Conservation (phyloP, 2,888 invertebrate genomes). For the Notocelia uddmanniana region DNA sequence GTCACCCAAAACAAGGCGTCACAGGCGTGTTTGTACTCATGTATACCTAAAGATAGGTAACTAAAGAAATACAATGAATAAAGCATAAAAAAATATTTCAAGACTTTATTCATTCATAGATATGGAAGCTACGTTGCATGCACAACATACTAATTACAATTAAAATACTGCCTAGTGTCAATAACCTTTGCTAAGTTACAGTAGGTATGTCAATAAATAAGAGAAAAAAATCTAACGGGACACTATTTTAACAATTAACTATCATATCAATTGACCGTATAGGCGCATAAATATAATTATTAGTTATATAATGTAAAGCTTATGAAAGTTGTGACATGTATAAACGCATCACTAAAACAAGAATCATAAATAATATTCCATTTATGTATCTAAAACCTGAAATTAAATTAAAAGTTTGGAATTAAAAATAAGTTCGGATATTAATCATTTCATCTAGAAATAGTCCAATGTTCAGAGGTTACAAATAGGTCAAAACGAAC, state of each 20-base stretch:
- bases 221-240: background rate
- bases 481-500: constrained; percentile 23
- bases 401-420: background rate
- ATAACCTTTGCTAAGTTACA: background rate
- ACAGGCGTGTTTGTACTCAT: constrained; percentile 43
- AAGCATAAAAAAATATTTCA: constrained; percentile 12
- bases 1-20: constrained; percentile 60
- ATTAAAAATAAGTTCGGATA: background rate
- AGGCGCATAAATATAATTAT: background rate
- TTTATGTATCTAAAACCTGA: background rate
- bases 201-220: background rate
- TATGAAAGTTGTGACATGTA: background rate
- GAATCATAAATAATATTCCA: background rate
- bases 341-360: background rate
- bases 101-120: background rate
- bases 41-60: constrained; percentile 31
- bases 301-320: constrained; percentile 29
- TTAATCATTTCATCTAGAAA: background rate
- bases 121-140: constrained; percentile 8
- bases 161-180: constrained; percentile 1
- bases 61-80: constrained; percentile 45
- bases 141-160: background rate
- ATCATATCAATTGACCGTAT: no score
- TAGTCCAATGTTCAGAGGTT: constrained; percentile 30
- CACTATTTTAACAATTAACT: no score